These are phyloP conservation scores for Psophia crepitans DNA, from an alignment of 2,113 vertebrate species.

Conservation along the genomic window DNA sequence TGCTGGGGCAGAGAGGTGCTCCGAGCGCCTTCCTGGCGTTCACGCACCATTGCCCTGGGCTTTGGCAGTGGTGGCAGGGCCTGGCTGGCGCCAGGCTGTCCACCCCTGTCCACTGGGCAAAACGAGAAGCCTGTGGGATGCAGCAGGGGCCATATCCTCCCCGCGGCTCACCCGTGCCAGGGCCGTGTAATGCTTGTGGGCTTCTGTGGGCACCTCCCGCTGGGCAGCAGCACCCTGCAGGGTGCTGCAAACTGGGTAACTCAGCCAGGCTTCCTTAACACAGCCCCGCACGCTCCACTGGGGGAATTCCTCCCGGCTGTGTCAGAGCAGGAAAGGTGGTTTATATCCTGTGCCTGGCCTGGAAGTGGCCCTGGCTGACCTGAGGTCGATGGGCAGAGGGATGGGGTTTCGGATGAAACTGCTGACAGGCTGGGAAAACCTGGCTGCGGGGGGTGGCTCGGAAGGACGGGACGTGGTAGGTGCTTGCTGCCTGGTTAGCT, in stretches of 20 bases:
- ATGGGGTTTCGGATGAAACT: background rate
- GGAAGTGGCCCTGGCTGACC: background rate
- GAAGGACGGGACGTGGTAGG: background rate
- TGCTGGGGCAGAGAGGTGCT: background rate
- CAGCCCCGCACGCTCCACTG: background rate
- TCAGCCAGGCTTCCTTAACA: conserved; percentile 4
- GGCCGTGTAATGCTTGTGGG: fast-evolving
- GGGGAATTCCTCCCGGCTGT: conserved; percentile 51
- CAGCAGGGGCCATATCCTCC: fast-evolving
- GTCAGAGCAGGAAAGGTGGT: conserved; percentile 71
- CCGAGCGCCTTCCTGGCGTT: fast-evolving
- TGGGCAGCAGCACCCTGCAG: fast-evolving
- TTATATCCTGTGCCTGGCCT: conserved; percentile 51
- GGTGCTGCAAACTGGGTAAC: background rate
- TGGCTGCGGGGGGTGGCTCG: fast-evolving
- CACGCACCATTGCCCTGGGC: fast-evolving
- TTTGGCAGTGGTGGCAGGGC: background rate
- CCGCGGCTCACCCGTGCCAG: background rate
- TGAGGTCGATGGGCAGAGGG: background rate
- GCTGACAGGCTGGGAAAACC: background rate
- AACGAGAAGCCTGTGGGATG: fast-evolving
- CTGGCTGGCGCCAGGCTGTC: fast-evolving
- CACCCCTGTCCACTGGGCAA: fast-evolving
- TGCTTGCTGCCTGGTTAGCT: fast-evolving
- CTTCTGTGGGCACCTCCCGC: background rate